Conservation (phyloP, 2,113 vertebrate genomes). For the Phrynosoma platyrhinos region DNA sequence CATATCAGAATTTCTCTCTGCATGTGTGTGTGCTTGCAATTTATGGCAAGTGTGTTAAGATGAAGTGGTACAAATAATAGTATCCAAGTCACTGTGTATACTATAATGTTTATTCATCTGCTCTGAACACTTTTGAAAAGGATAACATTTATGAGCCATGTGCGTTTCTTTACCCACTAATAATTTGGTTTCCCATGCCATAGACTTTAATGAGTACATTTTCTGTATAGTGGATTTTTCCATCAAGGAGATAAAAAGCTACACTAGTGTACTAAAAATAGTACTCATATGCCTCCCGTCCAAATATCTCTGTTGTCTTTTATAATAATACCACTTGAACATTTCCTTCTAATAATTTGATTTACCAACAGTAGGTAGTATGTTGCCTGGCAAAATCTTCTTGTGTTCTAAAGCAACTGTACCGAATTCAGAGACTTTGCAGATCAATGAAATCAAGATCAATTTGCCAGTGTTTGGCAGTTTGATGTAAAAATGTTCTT, state of each 20-base stretch:
- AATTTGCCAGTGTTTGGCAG: slow-evolving; percentile 79
- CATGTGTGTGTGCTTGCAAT: too few relatives aligned
- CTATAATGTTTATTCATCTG: slow-evolving; percentile 19
- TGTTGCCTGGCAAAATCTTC: slow-evolving; percentile 62
- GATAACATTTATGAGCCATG: background rate
- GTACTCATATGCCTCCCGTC: background rate
- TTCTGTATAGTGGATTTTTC: background rate
- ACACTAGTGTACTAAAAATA: background rate
- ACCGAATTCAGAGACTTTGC: slow-evolving; percentile 46
- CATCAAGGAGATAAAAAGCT: background rate
- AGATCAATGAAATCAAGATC: slow-evolving; percentile 66
- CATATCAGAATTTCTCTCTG: background rate
- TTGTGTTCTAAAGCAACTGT: slow-evolving; percentile 59
- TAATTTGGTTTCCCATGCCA: rapidly evolving
- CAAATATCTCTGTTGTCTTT: background rate
- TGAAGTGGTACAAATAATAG: background rate
- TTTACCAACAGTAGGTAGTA: slow-evolving; percentile 31
- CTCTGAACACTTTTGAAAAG: background rate
- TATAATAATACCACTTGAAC: background rate
- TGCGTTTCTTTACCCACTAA: background rate
- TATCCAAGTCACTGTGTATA: slow-evolving; percentile 3
- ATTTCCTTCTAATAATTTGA: background rate
- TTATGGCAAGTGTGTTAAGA: background rate
- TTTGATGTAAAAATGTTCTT: slow-evolving; percentile 78
- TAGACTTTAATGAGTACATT: slow-evolving; percentile 18